Conservation (phyloP, 2,113 vertebrate genomes). For the Catagonus wagneri region DNA sequence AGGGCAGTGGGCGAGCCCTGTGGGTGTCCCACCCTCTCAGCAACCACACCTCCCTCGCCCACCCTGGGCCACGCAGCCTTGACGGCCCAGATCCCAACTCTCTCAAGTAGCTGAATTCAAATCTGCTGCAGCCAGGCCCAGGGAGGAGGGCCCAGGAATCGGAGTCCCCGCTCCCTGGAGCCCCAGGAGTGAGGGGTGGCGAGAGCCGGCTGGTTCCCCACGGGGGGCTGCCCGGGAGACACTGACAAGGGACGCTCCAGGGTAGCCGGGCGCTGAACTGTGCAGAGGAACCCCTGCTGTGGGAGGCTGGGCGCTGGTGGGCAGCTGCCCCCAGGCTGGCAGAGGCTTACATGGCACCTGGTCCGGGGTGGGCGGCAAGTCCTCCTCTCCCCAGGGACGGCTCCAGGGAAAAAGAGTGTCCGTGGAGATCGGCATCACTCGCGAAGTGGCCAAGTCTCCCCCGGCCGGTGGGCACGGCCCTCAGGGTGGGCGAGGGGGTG, state of each 20-base stretch:
- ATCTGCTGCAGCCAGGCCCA: background rate
- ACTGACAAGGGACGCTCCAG: background rate
- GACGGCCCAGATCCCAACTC: background rate
- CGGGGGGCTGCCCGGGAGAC: background rate
- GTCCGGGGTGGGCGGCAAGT: conserved; percentile 76
- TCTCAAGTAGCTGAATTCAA: background rate
- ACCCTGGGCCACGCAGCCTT: background rate
- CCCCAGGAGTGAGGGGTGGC: background rate
- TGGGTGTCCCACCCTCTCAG: background rate
- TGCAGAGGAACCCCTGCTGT: background rate
- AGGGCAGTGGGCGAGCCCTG: background rate
- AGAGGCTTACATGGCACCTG: conserved; percentile 82
- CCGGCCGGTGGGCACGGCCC: conserved; percentile 70
- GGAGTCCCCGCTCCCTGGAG: background rate
- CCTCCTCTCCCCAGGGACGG: conserved; percentile 67
- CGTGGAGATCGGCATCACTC: conserved; percentile 60
- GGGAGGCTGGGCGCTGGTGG: background rate
- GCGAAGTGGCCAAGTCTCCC: conserved; percentile 75
- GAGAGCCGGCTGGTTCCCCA: background rate
- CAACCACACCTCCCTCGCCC: background rate
- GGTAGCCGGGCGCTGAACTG: background rate
- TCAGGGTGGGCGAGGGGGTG: conserved; percentile 19
- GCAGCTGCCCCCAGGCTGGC: background rate
- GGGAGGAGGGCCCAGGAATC: background rate
- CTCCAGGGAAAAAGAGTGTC: conserved; percentile 73